These are phyloP conservation scores for Drosophila hamatofila DNA, from an alignment of 2,888 invertebrate genomes.

Conservation along the genomic window DNA sequence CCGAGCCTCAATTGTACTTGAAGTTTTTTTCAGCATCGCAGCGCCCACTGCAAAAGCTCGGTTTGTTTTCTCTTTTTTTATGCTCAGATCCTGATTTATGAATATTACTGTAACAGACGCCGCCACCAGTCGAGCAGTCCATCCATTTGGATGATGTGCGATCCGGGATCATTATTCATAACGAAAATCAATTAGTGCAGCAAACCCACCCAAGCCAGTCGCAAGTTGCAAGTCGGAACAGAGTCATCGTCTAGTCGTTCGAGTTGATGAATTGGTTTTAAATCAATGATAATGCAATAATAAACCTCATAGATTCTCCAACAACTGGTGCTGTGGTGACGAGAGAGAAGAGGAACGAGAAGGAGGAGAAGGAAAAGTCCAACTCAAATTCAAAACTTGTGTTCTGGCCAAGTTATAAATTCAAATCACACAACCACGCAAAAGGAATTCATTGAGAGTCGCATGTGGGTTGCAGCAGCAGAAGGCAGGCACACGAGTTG, in stretches of 20 bases:
- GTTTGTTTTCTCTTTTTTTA: slow-evolving; percentile 61
- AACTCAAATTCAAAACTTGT: slow-evolving; percentile 43
- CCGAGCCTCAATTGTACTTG: slow-evolving; percentile 5
- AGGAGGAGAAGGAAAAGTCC: slow-evolving; percentile 7
- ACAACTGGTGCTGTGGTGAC: neutral
- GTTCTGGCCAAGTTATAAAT: slow-evolving; percentile 74
- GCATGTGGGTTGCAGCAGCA: slow-evolving; percentile 44
- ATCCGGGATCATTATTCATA: slow-evolving; percentile 75
- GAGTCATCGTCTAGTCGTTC: slow-evolving; percentile 73
- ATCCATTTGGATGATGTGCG: slow-evolving; percentile 62
- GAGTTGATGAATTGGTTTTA: slow-evolving; percentile 79
- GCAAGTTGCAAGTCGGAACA: slow-evolving; percentile 51
- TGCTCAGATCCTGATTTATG: slow-evolving; percentile 69
- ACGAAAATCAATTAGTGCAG: slow-evolving; percentile 77
- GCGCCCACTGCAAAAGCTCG: slow-evolving; percentile 62
- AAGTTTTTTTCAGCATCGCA: neutral
- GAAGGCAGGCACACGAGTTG: slow-evolving; percentile 60
- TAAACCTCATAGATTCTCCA: slow-evolving; percentile 62
- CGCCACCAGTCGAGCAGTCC: slow-evolving; percentile 48
- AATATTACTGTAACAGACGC: slow-evolving; percentile 69
- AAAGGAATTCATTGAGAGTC: slow-evolving; percentile 66
- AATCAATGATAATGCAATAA: slow-evolving; percentile 79
- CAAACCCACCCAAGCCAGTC: slow-evolving; percentile 62
- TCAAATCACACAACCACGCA: slow-evolving; percentile 79
- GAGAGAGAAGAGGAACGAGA: neutral